A percentile compares a stretch with the other conserved stretches of the same genome.
Evolutionary conservation across 1,140 invertebrate species (phyloP).

Genomic region (Temnothorax nylanderi): DNA sequence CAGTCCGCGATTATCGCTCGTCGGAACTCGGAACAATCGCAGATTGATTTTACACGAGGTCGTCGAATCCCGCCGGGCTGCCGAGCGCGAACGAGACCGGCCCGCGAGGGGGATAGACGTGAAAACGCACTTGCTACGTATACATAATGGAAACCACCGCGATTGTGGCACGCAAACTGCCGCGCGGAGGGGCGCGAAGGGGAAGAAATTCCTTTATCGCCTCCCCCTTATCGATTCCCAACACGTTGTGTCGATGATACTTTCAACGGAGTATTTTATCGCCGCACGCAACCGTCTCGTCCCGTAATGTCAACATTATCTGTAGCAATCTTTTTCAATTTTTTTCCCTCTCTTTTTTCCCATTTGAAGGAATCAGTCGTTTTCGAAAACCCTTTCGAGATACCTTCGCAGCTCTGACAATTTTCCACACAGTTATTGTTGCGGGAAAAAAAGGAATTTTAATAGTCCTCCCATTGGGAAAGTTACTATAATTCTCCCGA

Average conservation of each 20-base stretch:
- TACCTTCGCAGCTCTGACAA: neutral
- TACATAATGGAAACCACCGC: slow-evolving; percentile 25
- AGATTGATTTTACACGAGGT: slow-evolving; percentile 27
- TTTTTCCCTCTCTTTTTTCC: neutral
- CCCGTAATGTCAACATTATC: neutral
- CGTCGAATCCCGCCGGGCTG: neutral
- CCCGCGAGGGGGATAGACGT: slow-evolving; percentile 6
- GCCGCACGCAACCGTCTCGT: neutral
- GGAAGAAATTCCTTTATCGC: neutral
- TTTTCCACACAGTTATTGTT: neutral
- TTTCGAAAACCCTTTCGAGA: neutral
- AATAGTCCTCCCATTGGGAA: neutral
- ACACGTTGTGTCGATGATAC: neutral
- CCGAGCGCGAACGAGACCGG: neutral
- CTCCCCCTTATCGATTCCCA: neutral
- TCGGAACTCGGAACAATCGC: slow-evolving; percentile 2
- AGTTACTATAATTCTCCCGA: neutral
- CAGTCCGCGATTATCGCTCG: neutral
- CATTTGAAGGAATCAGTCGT: neutral
- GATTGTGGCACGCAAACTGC: neutral
- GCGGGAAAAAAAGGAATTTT: neutral
- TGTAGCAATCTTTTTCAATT: neutral
- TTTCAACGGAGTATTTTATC: neutral
- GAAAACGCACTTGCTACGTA: neutral
- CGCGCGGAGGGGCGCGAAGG: no score